Evolutionary conservation across 2,888 invertebrate species (phyloP), one percentile per base, ranked within the genome.

Genomic region (Coleophora flavipennella): DNA sequence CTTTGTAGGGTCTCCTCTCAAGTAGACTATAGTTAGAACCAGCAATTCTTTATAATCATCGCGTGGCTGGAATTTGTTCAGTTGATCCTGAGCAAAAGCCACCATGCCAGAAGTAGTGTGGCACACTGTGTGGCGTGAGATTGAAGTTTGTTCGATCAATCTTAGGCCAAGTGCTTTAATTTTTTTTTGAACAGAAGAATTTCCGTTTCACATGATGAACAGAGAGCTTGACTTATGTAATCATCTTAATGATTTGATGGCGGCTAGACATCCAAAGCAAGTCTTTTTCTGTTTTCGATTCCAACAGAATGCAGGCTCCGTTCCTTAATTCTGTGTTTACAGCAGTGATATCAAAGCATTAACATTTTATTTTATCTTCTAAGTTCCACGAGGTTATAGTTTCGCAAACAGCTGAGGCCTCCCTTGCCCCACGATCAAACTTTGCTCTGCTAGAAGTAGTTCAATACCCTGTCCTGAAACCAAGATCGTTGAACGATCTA

Each of bases 381-480:
- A 44, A 33, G 20, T 40, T 32, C 44, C 39, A 45, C 8, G 10
- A 20, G 4, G 13, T 4, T 11, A 42, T 36, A 31, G 40, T 14
- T 2, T 38, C 42, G 27, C 35, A 44, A 8, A 44, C 40, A 13
- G 43, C 41, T 29, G 36, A 33, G 8, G 38, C 42, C 25, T 46
- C 43, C 1, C 46, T 31, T 12, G 46, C 42, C 40, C 35, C 40
- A 12, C 31, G 34, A 4, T 14, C 13, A 8, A 42, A 20, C 35
- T 42, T 46, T 10, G 46, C 8, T 41, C 46, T 11, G 39, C 33
- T 8, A 48, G n/a, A n/a, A 48, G 34, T 40, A 46, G 43, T 36
- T 50, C 46, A 8, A 43, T 34, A 13, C 45, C 46, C 3, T 46
- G 39, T 27, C 48, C 46, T 43, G 44, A 46, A n/a, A 47, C 45